Percentiles rank a stretch among this genome's conserved stretches.
Conservation (phyloP, 2,888 invertebrate species). For the Leucania comma region DNA sequence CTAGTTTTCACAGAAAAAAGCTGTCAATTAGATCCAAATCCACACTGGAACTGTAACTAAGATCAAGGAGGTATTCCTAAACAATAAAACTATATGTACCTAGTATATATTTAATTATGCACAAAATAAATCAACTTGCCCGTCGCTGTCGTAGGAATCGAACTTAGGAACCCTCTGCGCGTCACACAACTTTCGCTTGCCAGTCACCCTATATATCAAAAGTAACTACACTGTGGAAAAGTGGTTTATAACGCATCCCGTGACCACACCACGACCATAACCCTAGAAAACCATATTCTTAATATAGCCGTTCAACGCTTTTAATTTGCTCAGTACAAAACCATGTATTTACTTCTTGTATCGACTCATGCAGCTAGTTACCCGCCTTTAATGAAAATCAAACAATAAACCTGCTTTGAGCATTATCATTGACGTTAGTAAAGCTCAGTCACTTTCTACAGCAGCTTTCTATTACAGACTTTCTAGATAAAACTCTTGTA, state of each 20-base stretch:
- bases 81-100: not conserved
- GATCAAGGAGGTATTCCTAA: not conserved
- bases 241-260: too few species aligned
- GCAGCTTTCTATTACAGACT: conserved; percentile 47
- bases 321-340: not conserved
- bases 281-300: not conserved
- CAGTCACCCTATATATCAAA: too few species aligned
- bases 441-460: conserved; percentile 51
- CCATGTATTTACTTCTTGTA: conserved; percentile 6
- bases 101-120: too few species aligned
- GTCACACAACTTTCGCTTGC: not conserved
- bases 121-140: not conserved
- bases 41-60: too few species aligned
- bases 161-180: not conserved
- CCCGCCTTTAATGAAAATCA: conserved; percentile 15
- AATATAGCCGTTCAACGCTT: not conserved
- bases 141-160: not conserved
- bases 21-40: too few species aligned
- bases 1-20: too few species aligned
- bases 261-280: not conserved
- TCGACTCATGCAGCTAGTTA: not conserved
- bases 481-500: conserved; percentile 47
- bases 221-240: not conserved
- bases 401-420: conserved; percentile 46
- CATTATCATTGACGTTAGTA: conserved; percentile 45